These are phyloP conservation scores for Rotaria macrura DNA, from an alignment of 2,888 invertebrate genomes.

Conservation along the genomic window DNA sequence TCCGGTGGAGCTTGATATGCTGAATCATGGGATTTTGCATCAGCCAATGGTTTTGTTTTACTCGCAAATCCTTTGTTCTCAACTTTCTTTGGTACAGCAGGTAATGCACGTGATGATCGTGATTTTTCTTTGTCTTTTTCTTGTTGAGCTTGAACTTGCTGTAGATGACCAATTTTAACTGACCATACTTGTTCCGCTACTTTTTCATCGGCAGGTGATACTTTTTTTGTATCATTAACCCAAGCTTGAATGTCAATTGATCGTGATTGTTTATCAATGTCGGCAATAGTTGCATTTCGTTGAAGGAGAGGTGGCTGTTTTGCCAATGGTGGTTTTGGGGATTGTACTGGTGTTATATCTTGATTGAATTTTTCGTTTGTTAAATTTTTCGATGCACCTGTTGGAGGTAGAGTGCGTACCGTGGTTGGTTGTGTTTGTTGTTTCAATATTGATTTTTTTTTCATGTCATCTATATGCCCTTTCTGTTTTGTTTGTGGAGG, in stretches of 20 bases:
- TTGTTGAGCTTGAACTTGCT: neutral
- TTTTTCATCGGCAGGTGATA: neutral
- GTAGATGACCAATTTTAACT: neutral
- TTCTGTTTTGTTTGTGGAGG: neutral
- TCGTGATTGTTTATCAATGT: neutral
- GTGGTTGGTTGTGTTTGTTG: neutral
- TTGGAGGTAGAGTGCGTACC: neutral
- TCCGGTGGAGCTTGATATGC: neutral
- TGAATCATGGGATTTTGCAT: neutral
- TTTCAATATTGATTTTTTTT: neutral
- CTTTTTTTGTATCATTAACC: neutral
- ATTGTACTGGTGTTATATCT: neutral
- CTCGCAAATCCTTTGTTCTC: neutral
- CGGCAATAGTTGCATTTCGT: neutral
- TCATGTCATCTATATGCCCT: neutral
- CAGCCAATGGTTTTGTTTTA: neutral
- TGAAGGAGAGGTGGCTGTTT: neutral
- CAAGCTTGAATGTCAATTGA: neutral
- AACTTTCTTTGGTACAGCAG: neutral
- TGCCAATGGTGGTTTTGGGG: neutral
- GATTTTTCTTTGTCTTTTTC: neutral
- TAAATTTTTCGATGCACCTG: neutral
- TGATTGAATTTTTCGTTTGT: neutral
- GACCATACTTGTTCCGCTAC: neutral
- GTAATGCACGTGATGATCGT: neutral